These are phyloP conservation scores for honey bee (Apis mellifera) DNA, from an alignment of 1,140 invertebrate genomes.

Conservation along the genomic window DNA sequence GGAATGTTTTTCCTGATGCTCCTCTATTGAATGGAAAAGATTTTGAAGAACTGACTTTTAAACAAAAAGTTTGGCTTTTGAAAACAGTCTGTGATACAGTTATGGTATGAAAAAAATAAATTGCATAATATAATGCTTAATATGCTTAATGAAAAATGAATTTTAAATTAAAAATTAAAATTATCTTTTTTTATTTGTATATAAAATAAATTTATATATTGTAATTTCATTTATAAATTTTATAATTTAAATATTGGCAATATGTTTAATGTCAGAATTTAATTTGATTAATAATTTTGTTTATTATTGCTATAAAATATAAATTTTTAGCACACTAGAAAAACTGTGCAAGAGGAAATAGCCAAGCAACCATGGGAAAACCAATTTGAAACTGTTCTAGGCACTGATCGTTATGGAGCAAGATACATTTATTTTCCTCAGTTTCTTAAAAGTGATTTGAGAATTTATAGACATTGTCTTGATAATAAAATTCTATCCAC, in stretches of 20 bases:
- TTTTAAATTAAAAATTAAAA: background rate
- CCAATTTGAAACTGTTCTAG: constrained; percentile 78
- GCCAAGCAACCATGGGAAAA: constrained; percentile 71
- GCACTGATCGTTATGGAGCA: constrained; percentile 82
- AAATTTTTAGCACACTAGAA: constrained; percentile 73
- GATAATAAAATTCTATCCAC: constrained; percentile 74
- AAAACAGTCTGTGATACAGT: constrained; percentile 84
- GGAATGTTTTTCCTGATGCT: constrained; percentile 80
- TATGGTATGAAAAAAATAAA: constrained; percentile 76
- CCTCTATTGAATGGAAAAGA: constrained; percentile 80
- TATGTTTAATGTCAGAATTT: background rate
- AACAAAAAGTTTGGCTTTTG: constrained; percentile 83
- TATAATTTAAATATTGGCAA: no score
- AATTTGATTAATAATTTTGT: background rate
- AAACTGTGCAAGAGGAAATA: constrained; percentile 76
- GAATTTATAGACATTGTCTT: constrained; percentile 82
- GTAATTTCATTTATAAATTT: no score
- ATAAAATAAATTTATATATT: background rate
- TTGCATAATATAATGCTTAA: background rate
- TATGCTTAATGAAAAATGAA: background rate
- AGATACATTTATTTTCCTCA: constrained; percentile 84
- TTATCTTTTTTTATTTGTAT: background rate
- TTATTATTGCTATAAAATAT: background rate
- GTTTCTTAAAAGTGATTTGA: constrained; percentile 82
- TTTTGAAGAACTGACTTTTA: constrained; percentile 83